These are phyloP conservation scores for Phasia obesa DNA, from an alignment of 2,888 invertebrate genomes.

Conservation along the genomic window DNA sequence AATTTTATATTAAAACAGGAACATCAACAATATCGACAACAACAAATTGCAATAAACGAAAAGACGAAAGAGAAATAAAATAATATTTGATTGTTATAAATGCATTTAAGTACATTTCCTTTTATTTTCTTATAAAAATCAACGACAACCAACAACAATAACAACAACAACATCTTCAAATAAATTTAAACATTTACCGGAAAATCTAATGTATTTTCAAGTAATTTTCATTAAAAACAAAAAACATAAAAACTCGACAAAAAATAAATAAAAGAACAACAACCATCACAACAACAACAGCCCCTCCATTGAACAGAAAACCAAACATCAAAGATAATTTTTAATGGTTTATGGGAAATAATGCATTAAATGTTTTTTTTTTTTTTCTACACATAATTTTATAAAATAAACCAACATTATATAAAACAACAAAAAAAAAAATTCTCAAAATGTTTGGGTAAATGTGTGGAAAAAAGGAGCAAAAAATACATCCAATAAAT, in stretches of 20 bases:
- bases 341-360: slow-evolving; percentile 41
- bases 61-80: slow-evolving; percentile 61
- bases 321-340: slow-evolving; percentile 60
- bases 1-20: slow-evolving; percentile 60
- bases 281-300: too few species aligned
- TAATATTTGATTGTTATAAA: slow-evolving; percentile 67
- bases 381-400: background rate
- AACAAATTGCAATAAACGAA: slow-evolving; percentile 49
- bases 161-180: slow-evolving; percentile 39
- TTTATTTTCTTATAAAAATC: slow-evolving; percentile 65
- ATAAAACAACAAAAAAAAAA: slow-evolving; percentile 16
- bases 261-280: background rate
- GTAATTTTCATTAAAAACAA: slow-evolving; percentile 58
- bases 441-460: too few species aligned
- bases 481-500: slow-evolving; percentile 56
- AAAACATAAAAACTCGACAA: slow-evolving; percentile 19
- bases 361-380: slow-evolving; percentile 43
- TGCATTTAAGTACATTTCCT: slow-evolving; percentile 69
- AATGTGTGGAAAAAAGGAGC: background rate
- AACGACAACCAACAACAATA: slow-evolving; percentile 24
- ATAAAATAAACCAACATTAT: background rate
- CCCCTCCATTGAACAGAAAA: slow-evolving; percentile 10
- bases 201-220: slow-evolving; percentile 65
- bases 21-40: slow-evolving; percentile 51
- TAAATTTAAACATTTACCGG: slow-evolving; percentile 56